Conservation (phyloP, 2,888 invertebrate species). For the Drosophila macrospina region DNA sequence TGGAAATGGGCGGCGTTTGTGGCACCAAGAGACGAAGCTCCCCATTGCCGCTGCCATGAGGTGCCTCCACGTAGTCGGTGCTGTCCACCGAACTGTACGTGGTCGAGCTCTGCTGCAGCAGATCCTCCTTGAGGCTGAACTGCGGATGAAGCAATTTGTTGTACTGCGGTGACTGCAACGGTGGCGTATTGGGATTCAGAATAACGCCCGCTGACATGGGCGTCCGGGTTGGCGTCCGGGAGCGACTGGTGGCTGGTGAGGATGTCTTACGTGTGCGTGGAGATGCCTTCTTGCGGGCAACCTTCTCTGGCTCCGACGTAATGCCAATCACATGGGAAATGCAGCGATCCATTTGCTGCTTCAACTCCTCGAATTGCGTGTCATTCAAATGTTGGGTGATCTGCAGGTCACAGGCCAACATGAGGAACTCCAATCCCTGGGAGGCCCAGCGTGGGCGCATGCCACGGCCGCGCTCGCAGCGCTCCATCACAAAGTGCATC, state of each 20-base stretch:
- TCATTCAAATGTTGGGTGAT: conserved; percentile 92
- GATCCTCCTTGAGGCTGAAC: conserved; percentile 85
- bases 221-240: conserved; percentile 85
- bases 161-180: conserved; percentile 78
- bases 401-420: conserved; percentile 93
- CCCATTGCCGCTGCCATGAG: conserved; percentile 55
- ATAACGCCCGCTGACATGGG: conserved; percentile 85
- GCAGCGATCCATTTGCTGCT: conserved; percentile 92
- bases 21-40: conserved; percentile 83
- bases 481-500: conserved; percentile 94
- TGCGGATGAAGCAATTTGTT: conserved; percentile 84
- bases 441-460: conserved; percentile 94
- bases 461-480: conserved; percentile 93
- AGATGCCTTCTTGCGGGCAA: conserved; percentile 84
- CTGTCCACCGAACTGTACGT: conserved; percentile 78
- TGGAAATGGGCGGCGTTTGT: conserved; percentile 60
- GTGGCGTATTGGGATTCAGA: conserved; percentile 72
- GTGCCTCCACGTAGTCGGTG: conserved; percentile 72
- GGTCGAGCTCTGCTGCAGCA: conserved; percentile 67
- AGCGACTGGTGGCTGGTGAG: conserved; percentile 84
- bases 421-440: conserved; percentile 94
- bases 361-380: conserved; percentile 92
- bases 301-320: conserved; percentile 86
- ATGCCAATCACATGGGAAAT: conserved; percentile 94
- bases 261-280: conserved; percentile 85